Conservation (phyloP, 2,888 invertebrate genomes). For the Tethea ocularis region DNA sequence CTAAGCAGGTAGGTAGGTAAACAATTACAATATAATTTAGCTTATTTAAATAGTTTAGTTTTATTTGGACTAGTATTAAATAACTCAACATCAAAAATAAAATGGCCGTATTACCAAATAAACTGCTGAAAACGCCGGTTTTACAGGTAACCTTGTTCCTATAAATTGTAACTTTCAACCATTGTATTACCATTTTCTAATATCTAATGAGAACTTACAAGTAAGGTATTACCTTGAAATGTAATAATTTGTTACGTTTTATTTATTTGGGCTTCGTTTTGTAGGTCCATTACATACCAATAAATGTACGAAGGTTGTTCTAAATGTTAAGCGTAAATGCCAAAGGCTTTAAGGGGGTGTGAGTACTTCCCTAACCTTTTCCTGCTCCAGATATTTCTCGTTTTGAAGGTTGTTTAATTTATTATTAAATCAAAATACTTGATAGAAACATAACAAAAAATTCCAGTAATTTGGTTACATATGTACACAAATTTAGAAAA, state of each 20-base stretch:
- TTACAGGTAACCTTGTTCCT: neutral
- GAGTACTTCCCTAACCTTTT: conserved; percentile 39
- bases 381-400: conserved; percentile 19
- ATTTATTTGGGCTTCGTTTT: conserved; percentile 18
- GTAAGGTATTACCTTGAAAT: neutral
- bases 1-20: no score
- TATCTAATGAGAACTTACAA: conserved; percentile 1
- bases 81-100: no score
- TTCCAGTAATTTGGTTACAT: no score
- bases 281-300: conserved; percentile 21
- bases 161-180: neutral
- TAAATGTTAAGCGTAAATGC: conserved; percentile 49
- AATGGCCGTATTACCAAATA: no score
- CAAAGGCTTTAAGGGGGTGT: conserved; percentile 44
- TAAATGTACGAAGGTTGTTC: conserved; percentile 33
- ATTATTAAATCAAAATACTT: neutral
- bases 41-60: no score
- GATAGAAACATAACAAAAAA: no score
- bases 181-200: neutral
- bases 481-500: no score
- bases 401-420: conserved; percentile 5
- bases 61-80: no score
- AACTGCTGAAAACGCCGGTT: neutral
- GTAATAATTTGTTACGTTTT: conserved; percentile 16
- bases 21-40: no score